Conservation (phyloP, 2,113 vertebrate genomes). For the Neodontobutis hainanensis region DNA sequence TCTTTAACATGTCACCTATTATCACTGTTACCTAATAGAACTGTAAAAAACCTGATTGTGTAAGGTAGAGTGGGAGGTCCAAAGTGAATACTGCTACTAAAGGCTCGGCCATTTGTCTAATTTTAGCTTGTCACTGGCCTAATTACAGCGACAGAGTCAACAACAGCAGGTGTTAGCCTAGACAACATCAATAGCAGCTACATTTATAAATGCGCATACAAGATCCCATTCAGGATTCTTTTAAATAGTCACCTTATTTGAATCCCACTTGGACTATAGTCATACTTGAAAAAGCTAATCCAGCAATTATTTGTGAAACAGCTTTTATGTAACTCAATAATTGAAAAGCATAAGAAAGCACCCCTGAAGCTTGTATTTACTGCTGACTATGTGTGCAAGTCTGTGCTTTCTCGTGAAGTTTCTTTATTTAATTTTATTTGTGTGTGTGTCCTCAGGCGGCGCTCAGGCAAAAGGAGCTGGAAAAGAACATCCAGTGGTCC, state of each 20-base stretch:
- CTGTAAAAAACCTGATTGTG: background rate
- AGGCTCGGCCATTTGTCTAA: background rate
- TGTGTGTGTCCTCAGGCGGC: slow-evolving; percentile 76
- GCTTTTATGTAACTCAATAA: slow-evolving; percentile 8
- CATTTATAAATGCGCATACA: background rate
- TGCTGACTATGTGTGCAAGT: background rate
- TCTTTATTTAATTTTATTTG: background rate
- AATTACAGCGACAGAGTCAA: background rate
- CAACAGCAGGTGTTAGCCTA: no score
- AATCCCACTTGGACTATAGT: background rate
- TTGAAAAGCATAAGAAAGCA: background rate
- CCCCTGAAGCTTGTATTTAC: background rate
- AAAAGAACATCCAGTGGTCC: slow-evolving; percentile 88
- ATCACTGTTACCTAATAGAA: background rate
- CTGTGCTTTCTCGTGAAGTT: background rate
- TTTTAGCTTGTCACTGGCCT: background rate
- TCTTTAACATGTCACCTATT: background rate
- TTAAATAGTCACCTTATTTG: slow-evolving; percentile 9
- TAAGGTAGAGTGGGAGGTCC: background rate
- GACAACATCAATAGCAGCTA: background rate
- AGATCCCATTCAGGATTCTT: background rate
- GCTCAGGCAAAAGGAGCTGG: slow-evolving; percentile 88
- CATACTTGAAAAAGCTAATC: background rate
- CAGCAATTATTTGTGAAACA: background rate
- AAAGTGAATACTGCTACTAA: background rate